Base-by-base conservation (phyloP, 1,140 invertebrate species). In the Macrobrachium rosenbergii region DNA sequence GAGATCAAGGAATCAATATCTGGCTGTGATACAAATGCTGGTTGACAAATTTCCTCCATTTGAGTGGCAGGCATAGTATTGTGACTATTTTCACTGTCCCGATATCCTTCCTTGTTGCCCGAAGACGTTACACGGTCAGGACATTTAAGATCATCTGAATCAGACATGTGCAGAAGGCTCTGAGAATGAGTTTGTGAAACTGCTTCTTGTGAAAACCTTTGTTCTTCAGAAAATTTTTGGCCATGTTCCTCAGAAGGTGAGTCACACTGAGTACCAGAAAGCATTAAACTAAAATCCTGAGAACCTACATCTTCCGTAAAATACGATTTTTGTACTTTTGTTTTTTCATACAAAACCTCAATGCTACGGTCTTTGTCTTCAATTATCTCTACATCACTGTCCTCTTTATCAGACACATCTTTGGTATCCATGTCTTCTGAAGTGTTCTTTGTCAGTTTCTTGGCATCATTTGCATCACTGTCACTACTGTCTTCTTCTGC, bases 371-470 rank as follows among this genome's bases (percentile, higher is more conserved):
- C 79, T 69, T 82, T 81, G 28, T 81, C 85, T 28, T 87, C 85
- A n/a, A 87, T 58, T 23, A 87, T 87, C 60, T 87, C 85, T 45
- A 87, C 75, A 52, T 87, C 85, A 37, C 85, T 87, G 23, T 87
- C 85, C 2, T 87, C 84, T 58, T 64, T 83, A 75, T 83, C 82
- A 64, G 83, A 85, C 0, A 62, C 59, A n/a, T 64, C 72, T 75
- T 62, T 76, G 58, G n/a, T 63, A n/a, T 76, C 60, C 43, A n/a
- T 59, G 8, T 62, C 45, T 8, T 58, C 45, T 43, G 23, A 16
- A 76, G 59, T 37, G n/a, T 76, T 52, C 82, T 83, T 59, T 23
- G 81, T 23, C 11, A 59, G 23, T 21, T 59, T 62, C 21, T 23
- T 64, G 19, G 16, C 60, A 45, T 45, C 43, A 7, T 16, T 52